Base-by-base conservation (phyloP, 2,888 invertebrate species). In the Lordiphosa andalusiaca region DNA sequence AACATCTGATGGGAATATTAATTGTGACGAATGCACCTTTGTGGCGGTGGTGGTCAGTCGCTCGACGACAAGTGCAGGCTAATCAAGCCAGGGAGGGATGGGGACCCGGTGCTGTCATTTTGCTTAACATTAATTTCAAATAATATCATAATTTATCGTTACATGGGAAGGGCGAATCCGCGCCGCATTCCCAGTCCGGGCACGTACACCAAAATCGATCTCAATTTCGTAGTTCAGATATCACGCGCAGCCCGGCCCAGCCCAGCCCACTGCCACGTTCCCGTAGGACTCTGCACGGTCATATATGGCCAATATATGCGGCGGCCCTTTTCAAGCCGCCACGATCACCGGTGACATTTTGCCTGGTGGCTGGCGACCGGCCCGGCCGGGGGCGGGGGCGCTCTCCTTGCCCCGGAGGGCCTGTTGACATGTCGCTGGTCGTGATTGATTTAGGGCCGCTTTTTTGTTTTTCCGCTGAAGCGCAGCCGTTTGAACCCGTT, bases 1-100 rank as follows among this genome's bases (percentile, higher is more conserved):
- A 62, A 76, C 73, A 76, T 80, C 87, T 86, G 87, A 69, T 68
- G 73, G 73, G 88, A 85, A 88, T 88, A 88, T 83, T 88, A 88
- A 88, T 86, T 67, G 59, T 40, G 51, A 53, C 50, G 47, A 65
- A 49, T 62, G 59, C 49, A 49, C 23, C 41, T 42, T 42, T 21
- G 42, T 10, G 19, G 16, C 3, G 19, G 19, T 33, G 33, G 25
- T 25, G 33, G 33, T 46, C 44, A 35, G 33, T 13, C 25, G n/a
- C 25, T 5, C 46, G 60, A 50, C 62, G 73, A 77, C 78, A 80
- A 80, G 81, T 80, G 80, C 73, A 73, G 69, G 71, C 73, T 65
- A 75, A 75, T 75, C 74, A 75, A 55, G 70, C 36, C 37, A 12
- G 39, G 35, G 35, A 16, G 16, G 16, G 16, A 1, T 1, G 16